Evolutionary conservation across 1,140 invertebrate species (phyloP), one percentile per base, ranked within the genome.

Genomic region (Leptinotarsa defecta): DNA sequence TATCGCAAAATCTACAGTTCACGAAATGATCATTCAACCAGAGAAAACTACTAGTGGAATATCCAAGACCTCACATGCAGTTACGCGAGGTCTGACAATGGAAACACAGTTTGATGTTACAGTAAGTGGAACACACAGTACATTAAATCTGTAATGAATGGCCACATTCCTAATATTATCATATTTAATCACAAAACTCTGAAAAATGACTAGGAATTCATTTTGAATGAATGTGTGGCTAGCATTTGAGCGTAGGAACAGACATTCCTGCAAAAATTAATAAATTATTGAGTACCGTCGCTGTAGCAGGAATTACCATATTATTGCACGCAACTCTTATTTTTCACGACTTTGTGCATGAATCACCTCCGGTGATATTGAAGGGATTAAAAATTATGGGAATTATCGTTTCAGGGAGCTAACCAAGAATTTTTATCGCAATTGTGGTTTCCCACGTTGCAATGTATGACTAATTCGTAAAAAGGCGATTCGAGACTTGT

Each of bases 231-330:
- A 24, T 24, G 20, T 65, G 64, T 6, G 52, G 52, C 22, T 13
- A 20, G 64, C 64, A 34, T 65, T 65, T 34, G 11, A 17, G 64
- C 64, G 64, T 65, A 65, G 64, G 64, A 24, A 65, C 20, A 65
- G 6, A 65, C 64, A 65, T 65, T 65, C 64, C 64, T 65, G 64
- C 64, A 65, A 65, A 65, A 65, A 65, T 65, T 65, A 65, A 65
- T 65, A 65, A 65, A 65, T 65, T 65, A 65, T 22, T 65, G 64
- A 65, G 64, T 4, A 65, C 27, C 64, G 64, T 15, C 64, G 64
- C 13, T 65, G 52, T 57, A 57, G 13, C 64, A 22, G 64, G 64
- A 65, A 65, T 65, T 65, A 65, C 13, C 63, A 65, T 65, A 65
- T 65, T 24, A 65, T 20, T 65, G 64, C 64, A 65, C 27, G 64